Evolutionary conservation across 2,888 invertebrate genomes (phyloP).

Genomic region (Heliothis peltigera): DNA sequence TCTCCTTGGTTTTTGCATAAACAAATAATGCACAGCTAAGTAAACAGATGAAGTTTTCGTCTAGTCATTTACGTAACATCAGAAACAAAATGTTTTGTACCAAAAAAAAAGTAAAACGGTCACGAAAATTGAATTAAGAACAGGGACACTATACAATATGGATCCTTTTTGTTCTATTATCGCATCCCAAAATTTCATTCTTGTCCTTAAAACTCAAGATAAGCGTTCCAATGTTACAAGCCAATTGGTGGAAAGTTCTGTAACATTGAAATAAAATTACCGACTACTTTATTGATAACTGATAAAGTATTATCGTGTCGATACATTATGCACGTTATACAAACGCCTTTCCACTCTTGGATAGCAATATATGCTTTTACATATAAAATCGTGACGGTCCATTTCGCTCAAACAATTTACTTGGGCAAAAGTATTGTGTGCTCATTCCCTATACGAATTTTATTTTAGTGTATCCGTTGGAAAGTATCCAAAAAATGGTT

Average conservation of each 20-base stretch:
- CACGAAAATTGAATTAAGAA: no score
- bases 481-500: slow-evolving; percentile 66
- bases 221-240: slow-evolving; percentile 31
- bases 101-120: no score
- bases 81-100: neutral
- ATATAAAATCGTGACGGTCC: no score
- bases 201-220: slow-evolving; percentile 16
- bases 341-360: slow-evolving; percentile 19
- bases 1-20: neutral
- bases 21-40: no score
- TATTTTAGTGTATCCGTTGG: slow-evolving; percentile 74
- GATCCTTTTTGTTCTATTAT: neutral
- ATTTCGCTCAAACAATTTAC: slow-evolving; percentile 4
- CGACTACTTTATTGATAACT: slow-evolving; percentile 33
- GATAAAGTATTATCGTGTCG: slow-evolving; percentile 31
- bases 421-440: slow-evolving; percentile 7
- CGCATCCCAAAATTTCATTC: slow-evolving; percentile 7
- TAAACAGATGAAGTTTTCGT: neutral
- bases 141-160: neutral
- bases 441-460: slow-evolving; percentile 46
- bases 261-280: slow-evolving; percentile 39
- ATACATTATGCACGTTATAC: slow-evolving; percentile 11
- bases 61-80: neutral
- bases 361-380: slow-evolving; percentile 16
- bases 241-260: slow-evolving; percentile 25